Evolutionary conservation across 2,888 invertebrate species (phyloP), one percentile per base, ranked within the genome.

Genomic region (Thereva nobilitata): DNA sequence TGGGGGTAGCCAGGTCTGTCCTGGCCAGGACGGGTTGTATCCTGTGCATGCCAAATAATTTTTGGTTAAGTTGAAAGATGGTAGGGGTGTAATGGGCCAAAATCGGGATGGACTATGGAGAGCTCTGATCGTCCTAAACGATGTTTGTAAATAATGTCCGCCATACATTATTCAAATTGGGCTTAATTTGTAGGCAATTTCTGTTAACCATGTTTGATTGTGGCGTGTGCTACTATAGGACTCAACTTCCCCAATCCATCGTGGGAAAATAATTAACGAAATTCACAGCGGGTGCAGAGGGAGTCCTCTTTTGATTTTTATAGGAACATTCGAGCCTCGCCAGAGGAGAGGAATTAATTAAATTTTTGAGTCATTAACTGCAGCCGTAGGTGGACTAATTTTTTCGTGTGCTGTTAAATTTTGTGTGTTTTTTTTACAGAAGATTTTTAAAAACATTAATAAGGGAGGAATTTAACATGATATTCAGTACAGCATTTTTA

Each of bases 111-210:
- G 37, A 53, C 53, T 23, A 9, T 50, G 53, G 53, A 1, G 7
- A 23, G 23, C 23, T 41, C 10, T 55, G 12, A 7, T 55, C 41
- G 38, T 55, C n/a, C 23, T 40, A 38, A 38, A 55, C 23, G 23
- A 23, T 23, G 23, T 23, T 23, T 23, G 23, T 23, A 23, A 23
- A 23, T 23, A 23, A 23, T 23, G 23, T n/a, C 42, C 8, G 5
- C 12, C 55, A 23, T 55, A 40, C 55, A 55, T 55, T 55, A 55
- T 55, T 55, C 41, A 55, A 55, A 55, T 55, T 55, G 37, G 34
- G 55, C 41, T 55, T 55, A 55, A 55, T 55, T 55, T 55, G 55
- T 40, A 55, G 55, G 55, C 55, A 55, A 55, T 55, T 55, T 40
- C 42, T 55, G 55, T 40, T 55, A 41, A 55, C 55, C 55, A 40